Conservation (phyloP, 2,888 invertebrate species). For the Calliphora vomitoria region DNA sequence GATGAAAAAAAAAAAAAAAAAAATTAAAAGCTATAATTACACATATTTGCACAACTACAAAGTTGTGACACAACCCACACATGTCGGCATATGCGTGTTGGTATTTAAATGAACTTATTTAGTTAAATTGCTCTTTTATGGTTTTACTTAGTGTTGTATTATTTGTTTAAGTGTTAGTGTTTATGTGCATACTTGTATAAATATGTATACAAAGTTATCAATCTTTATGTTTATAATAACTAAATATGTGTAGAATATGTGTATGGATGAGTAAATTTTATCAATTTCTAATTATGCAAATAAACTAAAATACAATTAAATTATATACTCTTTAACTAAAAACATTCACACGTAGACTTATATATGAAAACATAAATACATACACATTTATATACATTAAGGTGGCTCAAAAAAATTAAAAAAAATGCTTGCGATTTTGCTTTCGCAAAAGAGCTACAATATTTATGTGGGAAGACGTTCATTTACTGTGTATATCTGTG, state of each 20-base stretch:
- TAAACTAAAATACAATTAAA: conserved; percentile 79
- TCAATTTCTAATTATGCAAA: conserved; percentile 80
- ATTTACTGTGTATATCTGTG: too few relatives aligned
- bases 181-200: background rate
- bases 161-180: conserved; percentile 30
- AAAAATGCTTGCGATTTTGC: too few relatives aligned
- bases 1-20: background rate
- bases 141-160: conserved; percentile 18
- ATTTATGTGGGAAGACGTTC: too few relatives aligned
- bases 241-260: background rate
- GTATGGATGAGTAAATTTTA: conserved; percentile 72
- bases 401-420: background rate
- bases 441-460: too few relatives aligned
- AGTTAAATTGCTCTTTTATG: conserved; percentile 44
- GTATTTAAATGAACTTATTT: conserved; percentile 27
- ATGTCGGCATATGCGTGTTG: background rate
- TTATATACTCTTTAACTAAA: conserved; percentile 65
- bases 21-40: background rate
- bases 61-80: background rate
- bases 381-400: background rate
- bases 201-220: conserved; percentile 21
- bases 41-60: background rate
- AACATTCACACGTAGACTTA: conserved; percentile 1
- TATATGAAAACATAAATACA: background rate
- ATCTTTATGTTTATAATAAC: conserved; percentile 13